Evolutionary conservation across 1,140 invertebrate species (phyloP), one percentile per base, ranked within the genome.

Genomic region (Drosophila obscura): DNA sequence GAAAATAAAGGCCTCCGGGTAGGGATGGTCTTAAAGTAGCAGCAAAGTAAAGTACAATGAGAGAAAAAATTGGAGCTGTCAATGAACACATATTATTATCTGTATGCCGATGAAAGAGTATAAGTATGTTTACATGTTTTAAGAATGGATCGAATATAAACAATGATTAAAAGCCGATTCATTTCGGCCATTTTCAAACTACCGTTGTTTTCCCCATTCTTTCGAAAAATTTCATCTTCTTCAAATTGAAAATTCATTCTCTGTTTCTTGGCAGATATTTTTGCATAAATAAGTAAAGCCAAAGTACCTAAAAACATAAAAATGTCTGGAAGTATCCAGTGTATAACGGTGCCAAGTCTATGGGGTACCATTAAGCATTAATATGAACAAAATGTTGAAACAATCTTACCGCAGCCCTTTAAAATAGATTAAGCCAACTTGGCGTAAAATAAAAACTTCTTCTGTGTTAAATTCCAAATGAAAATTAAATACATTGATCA

Each of bases 21-120:
- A 97, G 92, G n/a, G 96, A 97, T 4, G 97, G 96, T 45, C 94
- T 93, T 75, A 97, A 90, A 24, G 96, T 94, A 0, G 96, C 96
- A 16, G 95, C 94, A 59, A 96, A 93, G 91, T 96, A 97, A 46
- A 97, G 92, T 4, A 95, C 93, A 16, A 94, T 93, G 11, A 97
- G 90, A 1, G 94, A 94, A 7, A 95, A 92, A 74, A 96, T 95
- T 67, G 95, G 96, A 22, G 95, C 96, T 95, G 92, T 81, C 63
- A 39, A 3, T 28, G 28, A 56, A 1, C 11, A 49, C 1, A 31
- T 11, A 22, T 19, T 24, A 4, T 9, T 7, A 7, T n/a, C 24
- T 0, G 8, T 16, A 9, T 22, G 1, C 4, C 43, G 35, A 2
- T 41, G 11, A 6, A 41, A 7, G 9, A 31, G 19, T 8, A 8